Evolutionary conservation across 2,113 vertebrate species (phyloP), one percentile per base, ranked within the genome.

Genomic region (Trachemys scripta): DNA sequence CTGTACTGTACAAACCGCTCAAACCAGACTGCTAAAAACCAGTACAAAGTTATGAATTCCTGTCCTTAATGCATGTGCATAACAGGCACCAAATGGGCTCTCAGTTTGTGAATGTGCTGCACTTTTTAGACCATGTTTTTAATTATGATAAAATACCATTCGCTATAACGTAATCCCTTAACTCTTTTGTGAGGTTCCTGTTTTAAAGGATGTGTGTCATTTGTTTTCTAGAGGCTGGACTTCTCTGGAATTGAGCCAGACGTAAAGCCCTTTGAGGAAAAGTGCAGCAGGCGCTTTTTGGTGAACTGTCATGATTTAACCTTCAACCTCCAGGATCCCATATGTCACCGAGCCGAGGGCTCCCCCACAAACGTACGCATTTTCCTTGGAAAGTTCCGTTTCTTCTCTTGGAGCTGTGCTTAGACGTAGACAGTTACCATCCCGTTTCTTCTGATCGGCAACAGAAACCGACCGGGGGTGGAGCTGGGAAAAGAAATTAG

Each of bases 181-280:
- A 65, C 47, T 1, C 91, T 84, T 80, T 65, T 62, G 3, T 0
- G 92, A 65, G 8, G 90, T 54, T 95, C 95, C 92, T 69, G 47
- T 69, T 94, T 76, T 82, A 84, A 93, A 95, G 96, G 90, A 88
- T 59, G 62, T 87, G 38, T 87, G 51, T 95, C 65, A 24, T 95
- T 90, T 98, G 59, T 88, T 94, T 80, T 96, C 56, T 97, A 99
- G 99, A 99, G 99, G 95, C 97, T 99, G 16, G 99, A 99, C 97
- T 99, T 99, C 97, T 99, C 99, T 0, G 99, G 99, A 93, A 99
- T 99, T 2, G 99, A 99, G 97, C 99, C 99, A 49, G 99, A 99
- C 0, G 98, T 99, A 97, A 99, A 99, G 97, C 99, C 99, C 0
- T 99, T 99, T 50, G 99, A 99, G 97, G 99, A 99, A 84, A 99